Base-by-base conservation (phyloP, 2,888 invertebrate species). In the Acleris sparsana region DNA sequence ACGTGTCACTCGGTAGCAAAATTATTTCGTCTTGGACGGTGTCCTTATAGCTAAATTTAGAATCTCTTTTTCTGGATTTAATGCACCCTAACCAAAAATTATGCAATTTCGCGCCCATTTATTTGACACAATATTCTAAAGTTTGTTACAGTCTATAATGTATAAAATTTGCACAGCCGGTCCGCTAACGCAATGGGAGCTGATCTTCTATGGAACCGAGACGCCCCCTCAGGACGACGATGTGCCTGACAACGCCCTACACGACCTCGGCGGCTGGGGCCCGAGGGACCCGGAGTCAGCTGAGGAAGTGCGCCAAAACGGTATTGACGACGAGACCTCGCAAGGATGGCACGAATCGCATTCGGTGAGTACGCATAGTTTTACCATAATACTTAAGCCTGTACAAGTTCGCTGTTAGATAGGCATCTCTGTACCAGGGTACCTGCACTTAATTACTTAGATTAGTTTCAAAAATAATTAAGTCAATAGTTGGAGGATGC, bases 161-260 rank as follows among this genome's bases (percentile, higher is more conserved):
- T 39, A 9, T 13, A 39, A 3, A 13, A 39, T 39, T 39, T 39
- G 39, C 13, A 1, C 94, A 78, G 94, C 94, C 78, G 92, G 91
- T 48, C 91, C 92, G 1, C 89, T 97, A 66, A 94, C 95, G 59
- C 95, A 96, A 75, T 97, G 97, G 97, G 95, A 96, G 84, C 86
- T 97, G 78, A 95, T 96, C 78, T 95, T 97, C 83, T 96, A 97
- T 86, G 97, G 97, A 51, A 97, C 97, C 1, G 95, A 94, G 71
- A 87, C 88, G 1, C 94, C 94, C 1, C 90, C 94, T 9, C 94
- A 94, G 77, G 93, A 93, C 57, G 88, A 85, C 52, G 89, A 96
- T 80, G 96, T 96, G 43, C 96, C 96, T 56, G 84, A 78, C 25
- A 93, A 94, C 72, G 86, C 93, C 17, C 84, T 94, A 9, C 69